Conservation (phyloP, 2,797 vertebrate genomes). For the Coccyzus lansbergi region DNA sequence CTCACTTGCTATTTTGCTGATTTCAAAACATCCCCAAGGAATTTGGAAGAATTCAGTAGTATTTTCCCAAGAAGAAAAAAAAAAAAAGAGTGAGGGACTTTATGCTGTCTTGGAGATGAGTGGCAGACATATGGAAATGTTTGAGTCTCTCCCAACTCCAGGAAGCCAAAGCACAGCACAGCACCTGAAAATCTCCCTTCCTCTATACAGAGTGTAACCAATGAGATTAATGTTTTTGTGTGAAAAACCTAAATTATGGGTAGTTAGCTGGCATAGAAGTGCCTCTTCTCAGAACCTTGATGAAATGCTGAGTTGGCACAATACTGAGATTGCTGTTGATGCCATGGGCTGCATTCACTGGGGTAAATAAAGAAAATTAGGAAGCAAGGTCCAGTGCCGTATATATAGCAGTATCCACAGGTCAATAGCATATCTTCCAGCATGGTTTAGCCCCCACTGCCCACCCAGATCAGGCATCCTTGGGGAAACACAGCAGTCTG, state of each 20-base stretch:
- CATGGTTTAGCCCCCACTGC: background rate
- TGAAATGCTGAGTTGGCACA: background rate
- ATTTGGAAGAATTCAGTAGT: slow-evolving; percentile 3
- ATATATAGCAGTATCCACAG: background rate
- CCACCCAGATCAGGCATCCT: background rate
- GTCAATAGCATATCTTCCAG: background rate
- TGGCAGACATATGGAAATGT: background rate
- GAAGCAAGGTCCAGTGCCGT: background rate
- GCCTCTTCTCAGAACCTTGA: background rate
- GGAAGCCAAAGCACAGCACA: background rate
- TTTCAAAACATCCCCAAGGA: slow-evolving; percentile 39
- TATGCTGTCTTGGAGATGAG: background rate
- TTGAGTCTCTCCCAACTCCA: background rate
- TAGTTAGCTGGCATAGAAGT: background rate
- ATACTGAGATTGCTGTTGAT: background rate
- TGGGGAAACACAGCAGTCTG: background rate
- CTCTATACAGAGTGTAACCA: background rate
- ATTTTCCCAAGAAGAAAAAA: background rate
- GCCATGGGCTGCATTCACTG: background rate
- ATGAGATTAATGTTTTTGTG: background rate
- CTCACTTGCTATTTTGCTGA: background rate
- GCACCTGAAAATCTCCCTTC: background rate
- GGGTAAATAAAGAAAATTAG: background rate
- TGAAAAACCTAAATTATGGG: background rate
- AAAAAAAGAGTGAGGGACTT: background rate